Evolutionary conservation across 2,113 vertebrate genomes (phyloP).

Genomic region (Odontophorus gujanensis): DNA sequence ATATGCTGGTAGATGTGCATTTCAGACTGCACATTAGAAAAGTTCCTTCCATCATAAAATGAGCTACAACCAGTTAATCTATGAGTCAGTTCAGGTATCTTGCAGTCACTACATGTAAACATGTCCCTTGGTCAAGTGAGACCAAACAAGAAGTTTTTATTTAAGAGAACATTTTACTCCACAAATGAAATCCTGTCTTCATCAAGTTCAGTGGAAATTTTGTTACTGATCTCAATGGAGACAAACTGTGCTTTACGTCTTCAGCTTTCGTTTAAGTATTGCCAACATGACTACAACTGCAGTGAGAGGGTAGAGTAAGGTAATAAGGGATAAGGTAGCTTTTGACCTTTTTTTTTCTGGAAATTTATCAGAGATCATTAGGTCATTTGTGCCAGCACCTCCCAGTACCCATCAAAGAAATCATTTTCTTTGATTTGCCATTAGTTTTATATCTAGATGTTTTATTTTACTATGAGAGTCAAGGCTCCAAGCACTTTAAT

Average conservation of each 20-base stretch:
- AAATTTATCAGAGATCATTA: not conserved
- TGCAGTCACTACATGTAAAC: not conserved
- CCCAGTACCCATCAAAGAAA: not conserved
- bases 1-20: not conserved
- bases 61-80: not conserved
- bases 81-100: not conserved
- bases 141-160: not conserved
- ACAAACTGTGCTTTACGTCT: not conserved
- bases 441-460: slow-evolving; percentile 17
- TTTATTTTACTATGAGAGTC: slow-evolving; percentile 22
- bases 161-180: not conserved
- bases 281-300: not conserved
- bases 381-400: not conserved
- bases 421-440: slow-evolving; percentile 9
- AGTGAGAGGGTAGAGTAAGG: not conserved
- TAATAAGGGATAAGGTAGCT: not conserved
- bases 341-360: slow-evolving; percentile 4
- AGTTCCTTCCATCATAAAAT: not conserved
- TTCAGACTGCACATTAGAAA: not conserved
- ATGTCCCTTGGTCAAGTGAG: no score
- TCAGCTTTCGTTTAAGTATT: not conserved
- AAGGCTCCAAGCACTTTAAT: not conserved
- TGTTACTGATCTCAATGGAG: not conserved
- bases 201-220: not conserved
- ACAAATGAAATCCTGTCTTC: not conserved